A percentile compares a stretch with the other conserved stretches of the same genome.
These are phyloP conservation scores for Endotricha flammealis DNA, from an alignment of 2,888 invertebrate species.

Conservation along the genomic window DNA sequence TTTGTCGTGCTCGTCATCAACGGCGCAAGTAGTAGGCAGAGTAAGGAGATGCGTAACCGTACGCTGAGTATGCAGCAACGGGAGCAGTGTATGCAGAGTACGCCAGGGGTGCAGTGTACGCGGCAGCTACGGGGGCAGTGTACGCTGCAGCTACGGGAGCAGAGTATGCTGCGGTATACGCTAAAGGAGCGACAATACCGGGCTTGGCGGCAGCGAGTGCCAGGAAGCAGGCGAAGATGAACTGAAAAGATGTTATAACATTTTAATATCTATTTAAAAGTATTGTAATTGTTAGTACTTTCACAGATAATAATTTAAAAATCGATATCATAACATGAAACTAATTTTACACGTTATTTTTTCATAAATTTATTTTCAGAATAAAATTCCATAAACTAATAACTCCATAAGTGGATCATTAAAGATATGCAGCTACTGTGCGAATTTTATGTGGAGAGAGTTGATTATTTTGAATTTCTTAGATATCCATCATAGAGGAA, in stretches of 20 bases:
- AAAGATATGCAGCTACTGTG: too few relatives aligned
- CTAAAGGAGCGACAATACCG: constrained; percentile 32
- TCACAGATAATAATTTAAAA: too few relatives aligned
- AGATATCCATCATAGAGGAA: too few relatives aligned
- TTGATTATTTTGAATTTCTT: too few relatives aligned
- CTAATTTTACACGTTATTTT: too few relatives aligned
- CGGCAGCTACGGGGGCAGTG: constrained; percentile 53
- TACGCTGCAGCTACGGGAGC: constrained; percentile 42
- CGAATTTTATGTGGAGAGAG: too few relatives aligned
- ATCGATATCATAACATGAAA: too few relatives aligned
- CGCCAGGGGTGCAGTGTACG: constrained; percentile 56
- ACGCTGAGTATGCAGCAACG: constrained; percentile 27
- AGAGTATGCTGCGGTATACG: constrained; percentile 39
- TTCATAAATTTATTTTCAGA: too few relatives aligned
- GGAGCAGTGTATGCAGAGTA: constrained; percentile 49
- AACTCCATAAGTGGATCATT: too few relatives aligned
- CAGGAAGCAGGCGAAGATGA: constrained; percentile 52
- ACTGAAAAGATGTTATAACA: constrained; percentile 29
- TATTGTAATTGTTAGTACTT: too few relatives aligned
- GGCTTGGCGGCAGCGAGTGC: constrained; percentile 54
- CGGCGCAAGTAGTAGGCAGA: constrained; percentile 27
- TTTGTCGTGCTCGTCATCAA: constrained; percentile 15
- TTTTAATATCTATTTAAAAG: not conserved
- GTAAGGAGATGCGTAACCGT: constrained; percentile 17
- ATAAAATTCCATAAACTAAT: too few relatives aligned